Conservation (phyloP, 2,888 invertebrate genomes). For the Dastarcus helophoroides region DNA sequence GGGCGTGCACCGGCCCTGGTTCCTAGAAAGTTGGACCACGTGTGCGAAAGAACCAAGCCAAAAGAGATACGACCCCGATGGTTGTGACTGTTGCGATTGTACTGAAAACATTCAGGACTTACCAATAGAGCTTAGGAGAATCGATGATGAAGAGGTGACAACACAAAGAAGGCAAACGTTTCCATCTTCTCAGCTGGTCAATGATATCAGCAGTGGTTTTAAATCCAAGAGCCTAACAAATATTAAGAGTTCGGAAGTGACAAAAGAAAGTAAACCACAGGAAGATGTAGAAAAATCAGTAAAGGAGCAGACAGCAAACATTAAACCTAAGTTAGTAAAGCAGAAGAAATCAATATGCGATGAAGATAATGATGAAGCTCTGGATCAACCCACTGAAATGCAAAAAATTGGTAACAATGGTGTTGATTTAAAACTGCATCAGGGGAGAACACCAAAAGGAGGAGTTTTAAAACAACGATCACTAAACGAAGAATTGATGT, state of each 20-base stretch:
- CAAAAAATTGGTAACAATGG: conserved; percentile 50
- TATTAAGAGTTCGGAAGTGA: conserved; percentile 58
- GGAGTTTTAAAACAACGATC: conserved; percentile 73
- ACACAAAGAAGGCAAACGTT: conserved; percentile 43
- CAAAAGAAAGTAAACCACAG: conserved; percentile 5
- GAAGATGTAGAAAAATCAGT: conserved; percentile 19
- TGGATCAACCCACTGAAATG: conserved; percentile 59
- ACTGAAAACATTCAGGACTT: conserved; percentile 57
- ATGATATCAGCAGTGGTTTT: conserved; percentile 43
- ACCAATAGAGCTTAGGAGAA: conserved; percentile 75
- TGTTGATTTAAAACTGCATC: conserved; percentile 52
- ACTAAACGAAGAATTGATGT: conserved; percentile 81
- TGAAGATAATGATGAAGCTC: conserved; percentile 54
- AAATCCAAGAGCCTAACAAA: conserved; percentile 79
- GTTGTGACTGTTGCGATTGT: conserved; percentile 48
- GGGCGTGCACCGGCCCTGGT: conserved; percentile 51
- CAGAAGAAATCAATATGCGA: conserved; percentile 77
- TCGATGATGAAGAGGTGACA: conserved; percentile 50
- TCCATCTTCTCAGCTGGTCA: conserved; percentile 36
- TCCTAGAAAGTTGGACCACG: conserved; percentile 67
- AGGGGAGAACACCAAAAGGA: conserved; percentile 40
- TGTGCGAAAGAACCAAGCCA: conserved; percentile 33
- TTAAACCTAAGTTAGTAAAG: conserved; percentile 65
- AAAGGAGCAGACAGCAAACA: conserved; percentile 14
- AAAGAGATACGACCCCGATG: conserved; percentile 39